Evolutionary conservation across 2,888 invertebrate species (phyloP).

Genomic region (Beris morrisii): DNA sequence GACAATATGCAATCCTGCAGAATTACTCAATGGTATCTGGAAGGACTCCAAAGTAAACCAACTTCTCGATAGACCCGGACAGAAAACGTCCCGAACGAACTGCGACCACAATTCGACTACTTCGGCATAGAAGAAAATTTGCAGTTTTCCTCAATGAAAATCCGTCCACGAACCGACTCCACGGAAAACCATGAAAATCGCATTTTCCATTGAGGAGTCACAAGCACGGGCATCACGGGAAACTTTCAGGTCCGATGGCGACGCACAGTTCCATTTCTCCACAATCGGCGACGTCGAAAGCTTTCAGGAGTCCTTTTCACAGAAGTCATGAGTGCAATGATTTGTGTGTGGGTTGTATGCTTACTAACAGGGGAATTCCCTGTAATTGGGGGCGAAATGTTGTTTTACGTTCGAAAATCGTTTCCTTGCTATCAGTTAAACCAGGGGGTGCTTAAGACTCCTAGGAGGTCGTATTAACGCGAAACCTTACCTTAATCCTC

Average conservation of each 20-base stretch:
- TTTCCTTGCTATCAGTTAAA: too few relatives aligned
- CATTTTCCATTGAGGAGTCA: constrained; percentile 3
- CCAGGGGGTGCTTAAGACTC: too few relatives aligned
- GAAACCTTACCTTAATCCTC: too few relatives aligned
- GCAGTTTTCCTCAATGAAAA: constrained; percentile 35
- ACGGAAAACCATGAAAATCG: constrained; percentile 8
- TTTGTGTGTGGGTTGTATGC: too few relatives aligned
- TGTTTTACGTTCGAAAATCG: too few relatives aligned
- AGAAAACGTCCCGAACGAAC: constrained; percentile 28
- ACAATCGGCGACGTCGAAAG: not conserved
- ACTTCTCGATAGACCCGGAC: constrained; percentile 1
- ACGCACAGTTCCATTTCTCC: constrained; percentile 25
- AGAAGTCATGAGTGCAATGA: too few relatives aligned
- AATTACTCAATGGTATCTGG: too few relatives aligned
- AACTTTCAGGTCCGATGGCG: constrained; percentile 1
- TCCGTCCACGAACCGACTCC: not conserved
- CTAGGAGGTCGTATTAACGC: too few relatives aligned
- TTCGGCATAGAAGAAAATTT: constrained; percentile 18
- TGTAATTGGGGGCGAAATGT: too few relatives aligned
- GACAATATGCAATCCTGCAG: too few relatives aligned
- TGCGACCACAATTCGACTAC: constrained; percentile 29
- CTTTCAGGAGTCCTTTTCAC: not conserved
- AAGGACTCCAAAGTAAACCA: constrained; percentile 12
- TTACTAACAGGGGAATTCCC: too few relatives aligned
- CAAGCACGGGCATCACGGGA: not conserved